A percentile compares a stretch with the other conserved stretches of the same genome.
Evolutionary conservation across 2,888 invertebrate species (phyloP).

Genomic region (Apodemia zela): DNA sequence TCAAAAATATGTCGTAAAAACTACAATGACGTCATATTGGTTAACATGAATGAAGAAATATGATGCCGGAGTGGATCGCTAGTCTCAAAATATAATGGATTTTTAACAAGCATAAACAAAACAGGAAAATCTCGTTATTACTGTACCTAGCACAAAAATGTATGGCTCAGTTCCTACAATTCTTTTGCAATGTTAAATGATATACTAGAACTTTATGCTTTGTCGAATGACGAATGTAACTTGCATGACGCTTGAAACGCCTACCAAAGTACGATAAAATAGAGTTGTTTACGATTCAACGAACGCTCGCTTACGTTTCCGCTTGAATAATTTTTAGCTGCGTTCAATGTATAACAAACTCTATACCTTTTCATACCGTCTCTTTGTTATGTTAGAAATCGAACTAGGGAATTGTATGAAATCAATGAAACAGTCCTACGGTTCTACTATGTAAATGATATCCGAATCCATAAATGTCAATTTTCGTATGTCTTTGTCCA

Average conservation of each 20-base stretch:
- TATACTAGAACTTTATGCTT: constrained; percentile 15
- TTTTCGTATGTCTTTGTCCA: constrained; percentile 1
- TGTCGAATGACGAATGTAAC: constrained; percentile 13
- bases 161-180: neutral
- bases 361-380: constrained; percentile 21
- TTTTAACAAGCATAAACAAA: neutral
- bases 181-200: neutral
- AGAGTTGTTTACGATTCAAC: constrained; percentile 23
- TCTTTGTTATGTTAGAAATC: constrained; percentile 18
- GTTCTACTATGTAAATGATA: neutral
- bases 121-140: neutral
- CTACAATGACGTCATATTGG: too few species aligned
- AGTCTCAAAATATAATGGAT: neutral
- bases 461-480: constrained; percentile 8
- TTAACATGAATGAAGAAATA: too few species aligned
- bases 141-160: neutral
- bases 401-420: constrained; percentile 13
- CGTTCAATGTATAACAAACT: constrained; percentile 22
- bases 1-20: too few species aligned
- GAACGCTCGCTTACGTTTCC: constrained; percentile 23
- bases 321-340: constrained; percentile 19
- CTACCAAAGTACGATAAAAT: constrained; percentile 22
- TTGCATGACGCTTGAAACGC: constrained; percentile 15
- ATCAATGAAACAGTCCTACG: constrained; percentile 5
- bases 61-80: too few species aligned